These are phyloP conservation scores for Lithophane semibrunnea DNA, from an alignment of 2,888 invertebrate genomes.

Conservation along the genomic window DNA sequence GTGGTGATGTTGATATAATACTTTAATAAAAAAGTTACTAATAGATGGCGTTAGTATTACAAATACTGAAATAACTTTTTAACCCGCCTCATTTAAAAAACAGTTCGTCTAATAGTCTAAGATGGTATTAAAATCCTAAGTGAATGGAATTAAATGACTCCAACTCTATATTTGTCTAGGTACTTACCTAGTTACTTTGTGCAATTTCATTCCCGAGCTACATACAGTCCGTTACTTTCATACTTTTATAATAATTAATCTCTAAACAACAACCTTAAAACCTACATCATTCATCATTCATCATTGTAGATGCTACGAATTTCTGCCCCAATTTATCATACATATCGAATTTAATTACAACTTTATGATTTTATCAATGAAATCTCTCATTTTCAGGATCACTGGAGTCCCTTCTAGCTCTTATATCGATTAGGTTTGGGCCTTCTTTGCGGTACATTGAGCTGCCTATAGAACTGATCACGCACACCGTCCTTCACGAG, in stretches of 20 bases:
- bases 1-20: background rate
- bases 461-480: conserved; percentile 98
- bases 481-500: conserved; percentile 98
- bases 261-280: background rate
- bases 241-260: background rate
- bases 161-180: background rate
- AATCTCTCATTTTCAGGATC: conserved; percentile 89
- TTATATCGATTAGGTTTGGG: conserved; percentile 97
- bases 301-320: background rate
- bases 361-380: background rate
- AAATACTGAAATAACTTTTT: background rate
- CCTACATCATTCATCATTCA: no score
- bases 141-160: background rate
- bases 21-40: background rate
- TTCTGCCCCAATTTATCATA: background rate
- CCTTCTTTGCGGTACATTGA: conserved; percentile 97
- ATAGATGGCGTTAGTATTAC: conserved; percentile 51
- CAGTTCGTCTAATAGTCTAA: background rate
- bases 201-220: background rate
- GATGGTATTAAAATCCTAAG: no score
- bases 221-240: no score
- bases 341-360: background rate
- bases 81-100: background rate
- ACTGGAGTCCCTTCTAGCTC: conserved; percentile 95
- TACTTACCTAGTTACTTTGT: no score